Evolutionary conservation across 2,113 vertebrate species (phyloP).

Genomic region (Promerops cafer): DNA sequence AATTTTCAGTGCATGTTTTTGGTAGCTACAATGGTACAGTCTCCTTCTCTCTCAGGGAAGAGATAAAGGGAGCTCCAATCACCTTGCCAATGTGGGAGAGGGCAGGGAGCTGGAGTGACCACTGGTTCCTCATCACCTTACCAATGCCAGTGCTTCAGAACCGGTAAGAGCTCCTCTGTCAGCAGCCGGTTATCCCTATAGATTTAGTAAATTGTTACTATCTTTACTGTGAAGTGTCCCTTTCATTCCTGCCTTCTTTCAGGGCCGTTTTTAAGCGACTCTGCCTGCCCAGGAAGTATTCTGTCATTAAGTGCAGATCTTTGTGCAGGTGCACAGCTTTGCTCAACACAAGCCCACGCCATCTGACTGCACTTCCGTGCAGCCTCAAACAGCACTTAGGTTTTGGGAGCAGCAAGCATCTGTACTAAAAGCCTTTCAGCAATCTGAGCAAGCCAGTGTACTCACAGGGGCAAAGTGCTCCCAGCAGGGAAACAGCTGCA

Average conservation of each 20-base stretch:
- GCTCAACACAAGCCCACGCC: not conserved
- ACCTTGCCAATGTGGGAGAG: conserved; percentile 74
- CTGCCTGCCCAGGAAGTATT: not conserved
- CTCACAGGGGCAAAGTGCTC: not conserved
- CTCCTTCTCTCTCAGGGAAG: conserved; percentile 71
- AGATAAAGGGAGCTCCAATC: conserved; percentile 24
- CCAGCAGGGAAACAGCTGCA: not conserved
- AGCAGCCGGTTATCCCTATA: not conserved
- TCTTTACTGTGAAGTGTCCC: not conserved
- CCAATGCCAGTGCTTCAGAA: conserved; percentile 74
- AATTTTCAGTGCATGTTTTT: conserved; percentile 78
- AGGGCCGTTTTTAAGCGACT: not conserved
- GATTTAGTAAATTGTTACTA: not conserved
- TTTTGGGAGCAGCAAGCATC: not conserved
- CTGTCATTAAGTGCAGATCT: not conserved
- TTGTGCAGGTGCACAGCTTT: not conserved
- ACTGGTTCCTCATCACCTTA: conserved; percentile 79
- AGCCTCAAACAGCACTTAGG: not conserved
- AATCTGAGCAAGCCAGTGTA: not conserved
- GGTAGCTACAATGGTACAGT: conserved; percentile 84
- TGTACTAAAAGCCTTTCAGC: not conserved
- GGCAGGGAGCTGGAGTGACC: conserved; percentile 69
- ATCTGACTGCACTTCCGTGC: not conserved
- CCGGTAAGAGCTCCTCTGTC: conserved; percentile 51
- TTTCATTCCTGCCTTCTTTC: not conserved